Evolutionary conservation across 1,140 invertebrate genomes (phyloP), one percentile per base, ranked within the genome.

Genomic region (Xylocopa sonorina): DNA sequence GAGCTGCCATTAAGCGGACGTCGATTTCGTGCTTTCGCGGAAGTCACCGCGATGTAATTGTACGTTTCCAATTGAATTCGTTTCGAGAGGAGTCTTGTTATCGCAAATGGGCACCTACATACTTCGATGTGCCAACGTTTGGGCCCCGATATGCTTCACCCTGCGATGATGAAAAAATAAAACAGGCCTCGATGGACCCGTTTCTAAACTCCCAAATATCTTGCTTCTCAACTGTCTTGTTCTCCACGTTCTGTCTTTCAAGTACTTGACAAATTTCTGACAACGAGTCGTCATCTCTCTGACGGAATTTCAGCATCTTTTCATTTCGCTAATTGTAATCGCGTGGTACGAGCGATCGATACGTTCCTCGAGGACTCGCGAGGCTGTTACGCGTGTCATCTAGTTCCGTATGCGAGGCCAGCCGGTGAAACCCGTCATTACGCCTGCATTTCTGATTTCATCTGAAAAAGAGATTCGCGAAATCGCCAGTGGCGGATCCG

Each of bases 401-500:
- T 73, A 78, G 68, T 78, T 73, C 64, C 73, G 63, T n/a, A 34
- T 41, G 78, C 78, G 55, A 51, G 73, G 43, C 62, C 46, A 38
- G 12, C n/a, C 14, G 62, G 34, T 41, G 74, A 60, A 60, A 62
- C 73, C 53, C 34, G 29, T 71, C 14, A 63, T 82, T 80, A 82
- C 63, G 51, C 41, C 38, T 34, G 50, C 68, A 41, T 75, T 66
- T 64, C 29, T 41, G 62, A 74, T 77, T 80, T 80, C 62, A 69
- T 80, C 67, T 41, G 64, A 73, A 69, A 46, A 60, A 50, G 32
- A 67, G 32, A 67, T 77, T 66, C 34, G 48, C 79, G 51, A 85
- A 82, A 86, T 85, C 79, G 74, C 79, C 83, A 48, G 53, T 62
- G 64, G 67, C 74, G 41, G 76, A 60, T 72, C 41, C 67, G 82